Evolutionary conservation across 2,113 vertebrate genomes (phyloP), one percentile per base, ranked within the genome.

Genomic region (Upupa epops): DNA sequence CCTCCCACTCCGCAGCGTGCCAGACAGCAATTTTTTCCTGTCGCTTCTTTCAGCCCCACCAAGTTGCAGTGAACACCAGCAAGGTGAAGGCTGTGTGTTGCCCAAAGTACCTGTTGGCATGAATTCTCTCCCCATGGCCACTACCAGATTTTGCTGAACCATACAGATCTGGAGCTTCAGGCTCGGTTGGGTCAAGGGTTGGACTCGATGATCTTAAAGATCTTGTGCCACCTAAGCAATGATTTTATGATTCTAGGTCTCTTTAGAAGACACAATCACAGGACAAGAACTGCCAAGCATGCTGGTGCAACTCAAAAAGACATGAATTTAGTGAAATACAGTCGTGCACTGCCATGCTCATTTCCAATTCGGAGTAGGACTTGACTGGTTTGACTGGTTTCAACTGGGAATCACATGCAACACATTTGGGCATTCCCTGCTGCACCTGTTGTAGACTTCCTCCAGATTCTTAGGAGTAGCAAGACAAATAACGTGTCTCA

Each of bases 341-440:
- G 36, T 9, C 28, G 34, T 17, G 29, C 17, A 17, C 15, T 71
- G 25, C 66, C 34, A 32, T 10, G 19, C 10, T 59, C 7, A 42
- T 55, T 83, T 80, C 56, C 63, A 51, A 52, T 51, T 68, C 24
- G 45, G 16, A 16, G 71, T 29, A 37, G 26, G 54, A 63, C 11
- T 36, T 22, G 24, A 20, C 18, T n/a, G 32, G 12, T 59, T 26
- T 40, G 26, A 12, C 25, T 59, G 31, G 8, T 49, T 76, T 75
- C 45, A 48, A 9, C 25, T 56, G 59, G 20, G 17, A 40, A 55
- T 72, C 26, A 32, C 45, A 60, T 5, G 9, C 12, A 79, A 48
- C 24, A 63, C 3, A 18, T 2, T 19, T 1, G 2, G 17, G 15
- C 9, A 2, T 28, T 65, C 14, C 19, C 40, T 20, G 2, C 18